Evolutionary conservation across 2,797 vertebrate species (phyloP).

Genomic region (Hypotaenidia philippensis): DNA sequence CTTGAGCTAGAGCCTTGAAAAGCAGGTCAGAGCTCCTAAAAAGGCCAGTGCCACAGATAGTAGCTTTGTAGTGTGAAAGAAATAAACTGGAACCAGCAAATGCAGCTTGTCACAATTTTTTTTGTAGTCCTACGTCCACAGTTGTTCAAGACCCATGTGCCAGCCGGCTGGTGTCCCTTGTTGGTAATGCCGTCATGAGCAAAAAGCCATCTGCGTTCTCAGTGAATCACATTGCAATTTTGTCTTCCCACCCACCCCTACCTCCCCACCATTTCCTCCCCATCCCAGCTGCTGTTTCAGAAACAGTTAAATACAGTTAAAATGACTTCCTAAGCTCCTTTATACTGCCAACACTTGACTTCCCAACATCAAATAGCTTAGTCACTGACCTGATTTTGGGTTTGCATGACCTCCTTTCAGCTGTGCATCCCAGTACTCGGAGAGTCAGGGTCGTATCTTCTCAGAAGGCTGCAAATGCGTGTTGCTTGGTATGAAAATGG

Average conservation of each 20-base stretch:
- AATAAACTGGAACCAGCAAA: not conserved
- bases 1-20: not conserved
- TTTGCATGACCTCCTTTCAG: not conserved
- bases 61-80: not conserved
- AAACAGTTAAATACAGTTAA: not conserved
- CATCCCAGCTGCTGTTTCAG: not conserved
- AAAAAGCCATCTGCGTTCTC: not conserved
- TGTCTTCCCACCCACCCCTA: not conserved
- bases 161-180: rapidly evolving
- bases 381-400: constrained; percentile 19
- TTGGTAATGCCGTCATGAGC: not conserved
- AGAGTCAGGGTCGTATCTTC: not conserved
- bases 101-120: not conserved
- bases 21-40: not conserved
- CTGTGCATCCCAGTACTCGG: not conserved
- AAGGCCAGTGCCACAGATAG: not conserved
- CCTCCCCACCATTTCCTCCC: not conserved
- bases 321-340: not conserved
- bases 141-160: not conserved
- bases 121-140: not conserved
- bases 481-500: not conserved
- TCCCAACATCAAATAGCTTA: not conserved
- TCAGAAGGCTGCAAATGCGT: not conserved
- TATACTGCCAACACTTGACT: not conserved
- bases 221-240: not conserved